Percentiles rank a stretch among this genome's conserved stretches.
Conservation (phyloP, 2,888 invertebrate genomes). For the Amiota mariae region DNA sequence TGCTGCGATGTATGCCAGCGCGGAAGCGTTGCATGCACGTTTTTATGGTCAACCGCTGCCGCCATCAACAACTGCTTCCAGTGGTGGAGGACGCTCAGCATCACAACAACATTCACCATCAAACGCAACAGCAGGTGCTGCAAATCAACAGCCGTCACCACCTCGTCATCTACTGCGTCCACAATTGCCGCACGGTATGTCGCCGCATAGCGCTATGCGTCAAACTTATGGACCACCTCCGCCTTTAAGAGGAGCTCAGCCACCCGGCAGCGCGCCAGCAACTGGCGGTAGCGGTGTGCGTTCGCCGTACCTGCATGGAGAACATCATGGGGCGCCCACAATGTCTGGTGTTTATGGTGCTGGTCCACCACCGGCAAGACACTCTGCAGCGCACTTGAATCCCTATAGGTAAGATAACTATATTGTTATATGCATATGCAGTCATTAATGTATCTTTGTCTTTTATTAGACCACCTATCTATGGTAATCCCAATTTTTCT, state of each 20-base stretch:
- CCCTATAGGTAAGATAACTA: slow-evolving; percentile 64
- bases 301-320: slow-evolving; percentile 56
- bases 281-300: slow-evolving; percentile 46
- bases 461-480: slow-evolving; percentile 65
- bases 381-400: slow-evolving; percentile 68
- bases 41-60: slow-evolving; percentile 63
- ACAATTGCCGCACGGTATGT: slow-evolving; percentile 47
- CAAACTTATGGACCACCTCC: slow-evolving; percentile 72
- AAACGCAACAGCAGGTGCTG: slow-evolving; percentile 44
- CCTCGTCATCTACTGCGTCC: slow-evolving; percentile 45
- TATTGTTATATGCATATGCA: not conserved
- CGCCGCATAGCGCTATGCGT: slow-evolving; percentile 59
- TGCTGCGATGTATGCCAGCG: slow-evolving; percentile 57
- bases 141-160: slow-evolving; percentile 35
- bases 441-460: no score
- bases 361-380: slow-evolving; percentile 68
- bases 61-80: slow-evolving; percentile 35
- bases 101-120: slow-evolving; percentile 42
- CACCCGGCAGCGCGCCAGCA: slow-evolving; percentile 42
- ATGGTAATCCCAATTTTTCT: slow-evolving; percentile 70
- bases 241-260: slow-evolving; percentile 61
- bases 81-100: slow-evolving; percentile 49
- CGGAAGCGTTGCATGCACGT: slow-evolving; percentile 55
- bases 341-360: slow-evolving; percentile 48
- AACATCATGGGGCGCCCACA: slow-evolving; percentile 54